Base-by-base conservation (phyloP, 2,797 vertebrate genomes). In the Notolepis coatsorum region DNA sequence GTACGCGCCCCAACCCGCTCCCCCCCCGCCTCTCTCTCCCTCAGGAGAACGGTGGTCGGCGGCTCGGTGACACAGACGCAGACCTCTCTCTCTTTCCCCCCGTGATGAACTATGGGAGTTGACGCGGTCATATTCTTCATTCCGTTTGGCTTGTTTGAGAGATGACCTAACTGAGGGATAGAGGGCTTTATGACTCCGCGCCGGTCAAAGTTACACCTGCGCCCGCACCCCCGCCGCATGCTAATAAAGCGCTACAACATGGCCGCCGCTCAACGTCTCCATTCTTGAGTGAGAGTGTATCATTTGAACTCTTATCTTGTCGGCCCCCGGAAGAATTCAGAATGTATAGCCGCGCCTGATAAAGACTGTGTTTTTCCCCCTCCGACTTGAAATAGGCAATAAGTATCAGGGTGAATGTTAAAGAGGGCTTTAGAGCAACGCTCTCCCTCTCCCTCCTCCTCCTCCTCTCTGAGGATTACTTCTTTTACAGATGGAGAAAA, bases 401-500 rank as follows among this genome's bases (percentile, higher is more conserved):
- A 88, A 86, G 90, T 78, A 85, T 79, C 82, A 57, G 89, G 75
- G 79, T 81, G 84, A 88, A 91, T 90, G 79, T 90, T 91, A 89
- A 89, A 84, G 85, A 85, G 65, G 84, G 85, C 80, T 91, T 91
- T 89, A 77, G 86, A 81, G 82, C n/a, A 74, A 84, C 65, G 75
- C 73, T 79, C 82, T 87, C 71, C 64, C 75, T 80, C 68, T 68
- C 52, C 70, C 76, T 77, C 75, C 65, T 80, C 79, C 42, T 43
- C 74, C 60, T 60, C 75, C 81, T 86, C 83, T 84, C 74, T 61
- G 79, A 81, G 86, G 89, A 89, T 86, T 91, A 87, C 82, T 71
- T 73, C 86, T 91, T 86, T 89, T 91, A 88, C 89, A 90, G 85
- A 89, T 75, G 77, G 85, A n/a, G 21, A 80, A 83, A 91, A 91